These are phyloP conservation scores for Euclidia mi DNA, from an alignment of 2,888 invertebrate genomes.

Conservation along the genomic window DNA sequence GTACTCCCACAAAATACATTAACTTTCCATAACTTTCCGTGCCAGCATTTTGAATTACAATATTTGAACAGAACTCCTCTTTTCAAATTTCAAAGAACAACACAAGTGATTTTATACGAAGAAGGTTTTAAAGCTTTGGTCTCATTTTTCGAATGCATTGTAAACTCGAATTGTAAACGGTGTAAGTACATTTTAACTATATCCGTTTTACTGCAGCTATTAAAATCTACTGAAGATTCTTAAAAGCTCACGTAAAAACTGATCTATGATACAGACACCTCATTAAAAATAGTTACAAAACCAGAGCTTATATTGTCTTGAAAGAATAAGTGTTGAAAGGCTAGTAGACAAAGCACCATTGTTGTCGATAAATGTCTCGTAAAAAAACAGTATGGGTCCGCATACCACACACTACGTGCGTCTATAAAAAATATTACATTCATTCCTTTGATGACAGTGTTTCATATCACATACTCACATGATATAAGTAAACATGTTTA, in stretches of 20 bases:
- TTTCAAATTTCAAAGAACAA: slow-evolving; percentile 6
- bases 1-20: slow-evolving; percentile 18
- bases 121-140: slow-evolving; percentile 6
- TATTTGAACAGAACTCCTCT: slow-evolving; percentile 3
- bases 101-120: neutral
- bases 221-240: slow-evolving; percentile 33
- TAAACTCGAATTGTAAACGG: slow-evolving; percentile 20
- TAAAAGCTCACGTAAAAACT: slow-evolving; percentile 13
- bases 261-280: slow-evolving; percentile 25
- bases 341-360: slow-evolving; percentile 41
- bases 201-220: slow-evolving; percentile 38
- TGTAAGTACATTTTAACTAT: slow-evolving; percentile 45
- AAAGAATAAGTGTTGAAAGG: slow-evolving; percentile 38
- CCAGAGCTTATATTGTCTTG: slow-evolving; percentile 39
- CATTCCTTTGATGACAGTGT: slow-evolving; percentile 41
- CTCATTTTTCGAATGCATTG: slow-evolving; percentile 15
- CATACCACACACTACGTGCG: slow-evolving; percentile 59
- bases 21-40: slow-evolving; percentile 6
- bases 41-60: slow-evolving; percentile 6
- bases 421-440: slow-evolving; percentile 61
- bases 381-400: slow-evolving; percentile 64
- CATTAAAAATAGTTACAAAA: slow-evolving; percentile 47
- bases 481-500: slow-evolving; percentile 19
- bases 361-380: slow-evolving; percentile 60
- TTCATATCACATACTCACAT: slow-evolving; percentile 27